phyloP scores from a whole-genome alignment of 2,797 vertebrate species.

The Rhodeus uyekii region DNA sequence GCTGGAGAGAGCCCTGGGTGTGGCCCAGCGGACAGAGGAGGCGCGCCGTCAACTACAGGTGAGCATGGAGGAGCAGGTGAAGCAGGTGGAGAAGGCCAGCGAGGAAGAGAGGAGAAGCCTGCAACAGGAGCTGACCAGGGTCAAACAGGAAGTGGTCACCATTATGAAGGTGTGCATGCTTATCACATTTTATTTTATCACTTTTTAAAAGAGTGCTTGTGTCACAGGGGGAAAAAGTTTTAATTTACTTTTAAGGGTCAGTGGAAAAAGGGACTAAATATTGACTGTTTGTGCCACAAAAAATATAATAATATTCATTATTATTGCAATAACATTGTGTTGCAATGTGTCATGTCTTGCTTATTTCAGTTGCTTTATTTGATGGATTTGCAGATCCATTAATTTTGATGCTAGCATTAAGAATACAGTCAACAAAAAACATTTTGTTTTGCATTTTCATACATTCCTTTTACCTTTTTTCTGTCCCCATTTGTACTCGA shows the following conservation, averaged over 20 bases:
- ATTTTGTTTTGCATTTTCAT: background rate
- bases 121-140: slow-evolving; percentile 87
- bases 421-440: background rate
- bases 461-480: slow-evolving; percentile 9
- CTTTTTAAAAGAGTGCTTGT: background rate
- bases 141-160: slow-evolving; percentile 91
- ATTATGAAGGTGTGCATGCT: slow-evolving; percentile 86
- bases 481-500: background rate
- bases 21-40: slow-evolving; percentile 90
- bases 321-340: no score
- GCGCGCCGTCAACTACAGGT: slow-evolving; percentile 85
- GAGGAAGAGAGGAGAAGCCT: slow-evolving; percentile 90
- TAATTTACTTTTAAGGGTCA: background rate
- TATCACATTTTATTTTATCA: background rate
- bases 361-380: slow-evolving; percentile 10
- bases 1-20: slow-evolving; percentile 86
- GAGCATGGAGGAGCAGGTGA: slow-evolving; percentile 90
- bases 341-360: no score
- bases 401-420: background rate
- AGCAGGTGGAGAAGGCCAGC: slow-evolving; percentile 81
- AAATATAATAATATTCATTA: background rate
- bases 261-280: background rate
- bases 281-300: background rate
- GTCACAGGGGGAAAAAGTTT: background rate
- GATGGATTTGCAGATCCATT: background rate